Conservation (phyloP, 2,888 invertebrate genomes). For the Tenodera sinensis region DNA sequence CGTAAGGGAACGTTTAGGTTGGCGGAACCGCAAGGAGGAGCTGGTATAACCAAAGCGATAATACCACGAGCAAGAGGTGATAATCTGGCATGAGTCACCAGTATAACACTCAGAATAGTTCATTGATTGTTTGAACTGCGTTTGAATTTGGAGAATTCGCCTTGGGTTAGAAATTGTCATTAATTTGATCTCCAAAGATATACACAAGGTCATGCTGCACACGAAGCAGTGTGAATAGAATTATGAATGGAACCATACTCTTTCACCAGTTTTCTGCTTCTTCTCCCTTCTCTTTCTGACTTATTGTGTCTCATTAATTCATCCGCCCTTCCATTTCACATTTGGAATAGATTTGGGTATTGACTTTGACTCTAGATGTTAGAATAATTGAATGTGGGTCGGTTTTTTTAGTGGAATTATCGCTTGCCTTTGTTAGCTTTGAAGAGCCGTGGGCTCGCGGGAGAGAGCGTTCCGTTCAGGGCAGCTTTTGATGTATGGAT, state of each 20-base stretch:
- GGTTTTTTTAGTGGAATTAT: conserved; percentile 4
- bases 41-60: too few relatives aligned
- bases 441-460: not conserved
- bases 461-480: not conserved
- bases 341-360: not conserved
- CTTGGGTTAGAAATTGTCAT: not conserved
- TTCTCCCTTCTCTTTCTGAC: not conserved
- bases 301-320: not conserved
- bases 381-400: not conserved
- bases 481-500: conserved; percentile 9
- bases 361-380: not conserved
- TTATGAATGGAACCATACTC: too few relatives aligned
- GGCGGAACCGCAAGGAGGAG: too few relatives aligned
- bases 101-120: too few relatives aligned
- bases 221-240: too few relatives aligned
- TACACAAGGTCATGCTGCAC: not conserved
- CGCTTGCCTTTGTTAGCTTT: conserved; percentile 17
- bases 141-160: not conserved
- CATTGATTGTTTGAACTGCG: too few relatives aligned
- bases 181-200: not conserved
- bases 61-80: too few relatives aligned
- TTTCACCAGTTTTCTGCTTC: too few relatives aligned
- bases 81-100: too few relatives aligned
- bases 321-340: not conserved
- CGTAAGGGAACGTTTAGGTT: too few relatives aligned